These are phyloP conservation scores for Diplazon laetatorius DNA, from an alignment of 2,888 invertebrate species.

Conservation along the genomic window DNA sequence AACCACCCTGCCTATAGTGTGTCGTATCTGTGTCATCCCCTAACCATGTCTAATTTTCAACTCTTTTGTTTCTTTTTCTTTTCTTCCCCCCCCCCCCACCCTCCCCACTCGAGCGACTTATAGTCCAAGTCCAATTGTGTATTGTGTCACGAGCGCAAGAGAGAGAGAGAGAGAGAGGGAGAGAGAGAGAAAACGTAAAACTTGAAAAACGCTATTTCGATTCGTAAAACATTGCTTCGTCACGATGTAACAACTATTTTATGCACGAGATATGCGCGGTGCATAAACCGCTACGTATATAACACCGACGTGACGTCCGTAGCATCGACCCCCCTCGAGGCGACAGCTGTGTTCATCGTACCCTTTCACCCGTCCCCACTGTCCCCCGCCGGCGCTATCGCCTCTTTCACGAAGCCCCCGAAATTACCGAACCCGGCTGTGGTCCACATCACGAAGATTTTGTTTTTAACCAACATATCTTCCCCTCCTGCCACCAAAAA, in stretches of 20 bases:
- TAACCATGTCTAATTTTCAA: background rate
- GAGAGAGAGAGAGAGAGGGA: background rate
- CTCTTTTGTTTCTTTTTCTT: background rate
- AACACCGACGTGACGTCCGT: constrained; percentile 20
- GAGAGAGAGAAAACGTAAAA: constrained; percentile 25
- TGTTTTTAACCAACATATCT: constrained; percentile 10
- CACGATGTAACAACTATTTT: constrained; percentile 70
- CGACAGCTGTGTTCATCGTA: constrained; percentile 52
- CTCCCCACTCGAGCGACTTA: too few species aligned
- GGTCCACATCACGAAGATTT: constrained; percentile 16
- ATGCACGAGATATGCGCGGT: constrained; percentile 61
- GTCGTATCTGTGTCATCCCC: constrained; percentile 6
- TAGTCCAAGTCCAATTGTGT: constrained; percentile 2
- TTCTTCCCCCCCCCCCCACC: too few species aligned
- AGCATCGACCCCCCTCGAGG: constrained; percentile 10
- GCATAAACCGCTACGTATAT: constrained; percentile 40
- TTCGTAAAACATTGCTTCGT: constrained; percentile 58
- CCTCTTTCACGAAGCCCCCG: constrained; percentile 36
- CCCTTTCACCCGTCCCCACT: background rate
- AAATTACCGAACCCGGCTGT: constrained; percentile 53
- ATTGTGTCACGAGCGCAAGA: too few species aligned
- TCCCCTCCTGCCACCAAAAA: too few species aligned
- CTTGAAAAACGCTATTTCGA: constrained; percentile 62
- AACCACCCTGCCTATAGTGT: constrained; percentile 3
- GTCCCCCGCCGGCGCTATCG: constrained; percentile 4